Evolutionary conservation across 2,888 invertebrate species (phyloP).

Genomic region (Deilephila porcellus): DNA sequence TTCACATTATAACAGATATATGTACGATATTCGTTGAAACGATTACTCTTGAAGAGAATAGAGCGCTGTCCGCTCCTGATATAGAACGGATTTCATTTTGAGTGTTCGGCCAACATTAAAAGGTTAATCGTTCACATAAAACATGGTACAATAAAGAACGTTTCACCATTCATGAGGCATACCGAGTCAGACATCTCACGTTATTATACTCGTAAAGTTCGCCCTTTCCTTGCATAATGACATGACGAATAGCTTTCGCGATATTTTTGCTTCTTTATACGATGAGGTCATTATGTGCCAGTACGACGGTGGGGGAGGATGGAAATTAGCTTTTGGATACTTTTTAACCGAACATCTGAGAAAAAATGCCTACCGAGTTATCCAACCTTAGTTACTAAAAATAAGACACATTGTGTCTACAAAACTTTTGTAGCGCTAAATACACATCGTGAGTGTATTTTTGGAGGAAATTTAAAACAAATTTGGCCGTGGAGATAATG

Average conservation of each 20-base stretch:
- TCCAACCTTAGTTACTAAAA: conserved; percentile 48
- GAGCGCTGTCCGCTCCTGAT: neutral
- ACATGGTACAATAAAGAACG: conserved; percentile 81
- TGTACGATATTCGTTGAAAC: neutral
- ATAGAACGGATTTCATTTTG: conserved; percentile 56
- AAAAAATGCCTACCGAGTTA: conserved; percentile 40
- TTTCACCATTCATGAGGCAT: conserved; percentile 77
- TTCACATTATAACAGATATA: neutral
- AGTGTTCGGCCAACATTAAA: conserved; percentile 75
- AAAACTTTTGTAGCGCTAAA: conserved; percentile 60
- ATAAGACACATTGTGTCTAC: conserved; percentile 52
- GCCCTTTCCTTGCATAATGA: conserved; percentile 84
- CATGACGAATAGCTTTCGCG: conserved; percentile 83
- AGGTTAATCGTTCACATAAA: conserved; percentile 84
- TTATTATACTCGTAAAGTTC: conserved; percentile 84
- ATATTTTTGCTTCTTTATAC: conserved; percentile 82
- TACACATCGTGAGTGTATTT: conserved; percentile 58
- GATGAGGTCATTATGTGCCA: conserved; percentile 77
- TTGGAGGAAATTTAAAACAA: conserved; percentile 75
- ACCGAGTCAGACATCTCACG: conserved; percentile 81
- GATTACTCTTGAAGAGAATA: neutral
- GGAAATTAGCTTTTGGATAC: conserved; percentile 57
- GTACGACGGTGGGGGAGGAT: conserved; percentile 55
- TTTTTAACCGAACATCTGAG: conserved; percentile 37
- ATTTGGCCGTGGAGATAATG: conserved; percentile 78